Conservation (phyloP, 1,140 invertebrate species). For the Caerostris darwini region DNA sequence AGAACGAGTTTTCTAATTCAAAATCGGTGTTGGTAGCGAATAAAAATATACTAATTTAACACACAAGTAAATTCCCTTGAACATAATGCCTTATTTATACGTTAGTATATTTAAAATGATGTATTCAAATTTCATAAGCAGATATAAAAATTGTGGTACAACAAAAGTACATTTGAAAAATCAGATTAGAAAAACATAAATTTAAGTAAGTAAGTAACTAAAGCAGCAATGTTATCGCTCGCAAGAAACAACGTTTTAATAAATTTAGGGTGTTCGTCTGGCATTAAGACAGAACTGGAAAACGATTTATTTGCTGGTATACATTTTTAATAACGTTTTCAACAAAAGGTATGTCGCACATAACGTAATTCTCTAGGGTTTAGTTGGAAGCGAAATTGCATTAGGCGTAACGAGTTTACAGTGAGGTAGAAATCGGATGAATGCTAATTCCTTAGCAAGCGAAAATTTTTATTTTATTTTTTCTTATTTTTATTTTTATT, state of each 20-base stretch:
- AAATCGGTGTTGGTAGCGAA: not conserved
- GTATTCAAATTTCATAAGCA: not conserved
- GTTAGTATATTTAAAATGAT: not conserved
- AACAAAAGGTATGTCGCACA: conserved; percentile 12
- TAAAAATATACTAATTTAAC: not conserved
- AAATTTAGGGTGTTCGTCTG: conserved; percentile 40
- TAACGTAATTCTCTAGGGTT: conserved; percentile 45
- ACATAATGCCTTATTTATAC: not conserved
- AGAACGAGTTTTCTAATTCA: not conserved
- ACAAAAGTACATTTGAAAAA: conserved; percentile 2
- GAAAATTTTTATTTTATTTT: conserved; percentile 32
- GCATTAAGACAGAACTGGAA: conserved; percentile 4
- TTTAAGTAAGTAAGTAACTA: conserved; percentile 7
- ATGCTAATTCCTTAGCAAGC: conserved; percentile 61
- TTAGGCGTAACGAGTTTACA: conserved; percentile 74
- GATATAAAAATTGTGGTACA: not conserved
- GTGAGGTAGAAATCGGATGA: conserved; percentile 27
- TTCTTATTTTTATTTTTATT: not conserved
- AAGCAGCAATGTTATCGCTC: not conserved
- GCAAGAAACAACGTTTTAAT: conserved; percentile 51
- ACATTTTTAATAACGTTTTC: conserved; percentile 69
- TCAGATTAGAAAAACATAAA: conserved; percentile 18
- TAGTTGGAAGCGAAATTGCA: conserved; percentile 50
- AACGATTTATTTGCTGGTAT: conserved; percentile 72
- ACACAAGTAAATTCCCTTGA: not conserved